Evolutionary conservation across 2,113 vertebrate species (phyloP), one percentile per base, ranked within the genome.

Genomic region (Hippocampus abdominalis): DNA sequence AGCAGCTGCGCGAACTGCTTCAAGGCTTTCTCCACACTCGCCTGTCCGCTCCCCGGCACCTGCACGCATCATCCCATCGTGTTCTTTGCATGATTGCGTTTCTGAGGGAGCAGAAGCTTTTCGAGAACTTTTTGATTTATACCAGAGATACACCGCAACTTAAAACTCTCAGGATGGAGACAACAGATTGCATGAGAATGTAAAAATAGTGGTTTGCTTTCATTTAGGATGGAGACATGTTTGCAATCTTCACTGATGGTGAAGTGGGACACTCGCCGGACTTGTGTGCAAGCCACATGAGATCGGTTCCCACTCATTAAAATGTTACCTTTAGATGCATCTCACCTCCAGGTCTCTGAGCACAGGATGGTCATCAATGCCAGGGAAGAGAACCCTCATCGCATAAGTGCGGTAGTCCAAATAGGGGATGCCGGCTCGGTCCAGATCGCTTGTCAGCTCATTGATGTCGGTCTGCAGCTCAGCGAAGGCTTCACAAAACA

Each of bases 401-500:
- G 97, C 93, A 0, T 98, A 99, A 0, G 95, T 97, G 39, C 96
- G 94, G n/a, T 99, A 98, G 86, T 99, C 96, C 51, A 99, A 91
- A 89, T 95, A 96, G 0, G 97, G 97, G 84, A 98, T 98, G 23
- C 97, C 97, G 0, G 96, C 94, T 69, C 97, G 91, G 88, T 98
- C 97, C 83, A 98, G 91, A 83, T 99, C 97, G 0, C 97, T 99
- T 79, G 97, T 99, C 78, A 99, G 76, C 86, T 98, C 97, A 2
- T 98, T 98, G 90, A 99, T 99, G 85, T 99, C 97, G 0, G 97
- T 98, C 90, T 98, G 97, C 63, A 99, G 92, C 84, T 99, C 97
- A 8, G 97, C 97, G 83, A 98, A 99, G 8, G 97, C 97, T 99
- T 59, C 27, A 57, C 0, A 57, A 4, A 27, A 69, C 18, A 68